Base-by-base conservation (phyloP, 2,888 invertebrate genomes). In the Sinohyriopsis cumingii region DNA sequence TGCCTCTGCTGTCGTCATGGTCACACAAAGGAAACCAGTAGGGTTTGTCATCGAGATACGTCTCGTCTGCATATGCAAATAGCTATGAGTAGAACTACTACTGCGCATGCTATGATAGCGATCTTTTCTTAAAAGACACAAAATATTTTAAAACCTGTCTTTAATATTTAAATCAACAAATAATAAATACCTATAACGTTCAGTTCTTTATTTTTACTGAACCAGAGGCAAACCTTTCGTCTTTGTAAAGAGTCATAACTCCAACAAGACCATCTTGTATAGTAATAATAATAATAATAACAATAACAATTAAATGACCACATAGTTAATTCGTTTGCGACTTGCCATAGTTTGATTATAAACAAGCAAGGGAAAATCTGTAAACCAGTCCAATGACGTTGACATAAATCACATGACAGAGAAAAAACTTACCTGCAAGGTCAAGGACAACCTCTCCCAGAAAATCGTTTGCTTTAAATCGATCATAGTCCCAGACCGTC, bases 401-500 rank as follows among this genome's bases (percentile, higher is more conserved):
- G 45, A 45, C 45, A 45, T 33, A 33, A 15, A 45, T 45, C 45
- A 45, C 45, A 45, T 45, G 45, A 45, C 12, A 45, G 4, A 45
- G 12, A 45, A 45, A 2, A 12, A 45, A 71, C 73, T 56, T 72
- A 88, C 88, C 87, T 72, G 85, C 77, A 5, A 89, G 77, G 66
- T 87, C 86, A 28, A 89, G 77, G 22, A 88, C 81, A 24, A 88
- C 86, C 75, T 89, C 87, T 33, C 93, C 93, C 54, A 93, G 89
- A 77, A 92, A 92, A 75, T 92, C 91, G 78, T 93, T 92, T 55
- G 92, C 91, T 75, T 91, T 91, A 81, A 91, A 91, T 60, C 91
- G 88, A 82, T 92, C 92, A 82, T 92, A 92, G 85, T 93, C 92
- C 92, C 93, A 93, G 15, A 92, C 92, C 1, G 92, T 92, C 64